These are phyloP conservation scores for Heliconius himera DNA, from an alignment of 1,140 invertebrate genomes.

Conservation along the genomic window DNA sequence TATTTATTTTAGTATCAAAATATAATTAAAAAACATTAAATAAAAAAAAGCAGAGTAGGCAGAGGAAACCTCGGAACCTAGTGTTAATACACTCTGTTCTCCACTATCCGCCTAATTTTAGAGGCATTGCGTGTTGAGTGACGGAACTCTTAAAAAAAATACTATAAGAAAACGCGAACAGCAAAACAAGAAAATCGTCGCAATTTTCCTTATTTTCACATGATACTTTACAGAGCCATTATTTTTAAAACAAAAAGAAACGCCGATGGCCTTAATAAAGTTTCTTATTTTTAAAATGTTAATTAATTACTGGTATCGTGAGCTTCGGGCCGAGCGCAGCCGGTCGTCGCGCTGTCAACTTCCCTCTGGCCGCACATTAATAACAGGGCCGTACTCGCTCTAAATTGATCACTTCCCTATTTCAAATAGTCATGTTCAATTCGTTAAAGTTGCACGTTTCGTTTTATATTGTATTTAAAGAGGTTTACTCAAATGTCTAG, in stretches of 20 bases:
- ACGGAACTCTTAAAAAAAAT: no score
- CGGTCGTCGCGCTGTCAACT: constrained; percentile 46
- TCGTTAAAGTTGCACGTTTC: constrained; percentile 14
- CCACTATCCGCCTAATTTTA: no score
- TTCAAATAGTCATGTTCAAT: constrained; percentile 32
- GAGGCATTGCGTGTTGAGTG: background rate
- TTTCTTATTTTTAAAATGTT: constrained; percentile 6
- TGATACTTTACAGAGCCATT: background rate
- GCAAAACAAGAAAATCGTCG: background rate
- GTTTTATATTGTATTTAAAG: background rate
- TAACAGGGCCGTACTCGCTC: constrained; percentile 55
- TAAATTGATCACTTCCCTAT: constrained; percentile 65
- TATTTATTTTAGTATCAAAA: no score
- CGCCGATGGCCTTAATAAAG: background rate
- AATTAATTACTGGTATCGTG: constrained; percentile 17
- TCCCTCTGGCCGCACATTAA: constrained; percentile 56
- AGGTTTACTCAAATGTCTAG: background rate
- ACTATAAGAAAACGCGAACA: background rate
- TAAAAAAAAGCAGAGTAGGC: no score
- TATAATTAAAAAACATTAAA: no score
- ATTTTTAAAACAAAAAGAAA: constrained; percentile 11
- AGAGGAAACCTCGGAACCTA: no score
- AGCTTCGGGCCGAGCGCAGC: constrained; percentile 26
- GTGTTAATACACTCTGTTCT: no score
- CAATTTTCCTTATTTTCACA: background rate